phyloP scores from a whole-genome alignment of 2,113 vertebrate genomes.

The Mandrillus leucophaeus region DNA sequence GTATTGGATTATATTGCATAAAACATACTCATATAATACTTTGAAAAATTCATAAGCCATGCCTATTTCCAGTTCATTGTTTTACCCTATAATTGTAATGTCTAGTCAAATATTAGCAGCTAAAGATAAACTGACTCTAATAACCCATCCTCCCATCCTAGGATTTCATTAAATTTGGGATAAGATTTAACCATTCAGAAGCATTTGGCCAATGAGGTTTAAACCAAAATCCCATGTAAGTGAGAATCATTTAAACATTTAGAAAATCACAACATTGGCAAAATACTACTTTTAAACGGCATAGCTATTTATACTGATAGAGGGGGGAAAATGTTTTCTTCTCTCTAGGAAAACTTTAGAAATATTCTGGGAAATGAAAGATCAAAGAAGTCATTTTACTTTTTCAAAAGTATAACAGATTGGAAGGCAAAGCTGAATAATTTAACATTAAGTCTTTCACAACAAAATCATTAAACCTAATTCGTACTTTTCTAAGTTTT shows the following conservation, averaged over 20 bases:
- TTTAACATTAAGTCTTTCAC: neutral
- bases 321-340: neutral
- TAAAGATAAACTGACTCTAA: neutral
- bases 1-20: neutral
- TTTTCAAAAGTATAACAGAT: neutral
- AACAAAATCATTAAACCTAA: neutral
- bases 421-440: neutral
- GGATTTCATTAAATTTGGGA: neutral
- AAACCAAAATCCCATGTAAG: neutral
- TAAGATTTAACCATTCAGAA: conserved; percentile 14
- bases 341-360: neutral
- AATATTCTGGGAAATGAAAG: neutral
- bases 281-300: neutral
- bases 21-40: neutral
- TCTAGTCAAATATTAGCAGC: neutral
- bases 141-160: neutral
- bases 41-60: neutral
- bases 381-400: neutral
- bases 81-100: neutral
- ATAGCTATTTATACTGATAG: neutral
- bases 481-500: neutral
- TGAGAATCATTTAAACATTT: neutral
- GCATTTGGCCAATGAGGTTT: neutral
- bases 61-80: neutral
- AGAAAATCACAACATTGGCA: neutral